Base-by-base conservation (phyloP, 2,113 vertebrate genomes). In the Cyprinodon variegatus region DNA sequence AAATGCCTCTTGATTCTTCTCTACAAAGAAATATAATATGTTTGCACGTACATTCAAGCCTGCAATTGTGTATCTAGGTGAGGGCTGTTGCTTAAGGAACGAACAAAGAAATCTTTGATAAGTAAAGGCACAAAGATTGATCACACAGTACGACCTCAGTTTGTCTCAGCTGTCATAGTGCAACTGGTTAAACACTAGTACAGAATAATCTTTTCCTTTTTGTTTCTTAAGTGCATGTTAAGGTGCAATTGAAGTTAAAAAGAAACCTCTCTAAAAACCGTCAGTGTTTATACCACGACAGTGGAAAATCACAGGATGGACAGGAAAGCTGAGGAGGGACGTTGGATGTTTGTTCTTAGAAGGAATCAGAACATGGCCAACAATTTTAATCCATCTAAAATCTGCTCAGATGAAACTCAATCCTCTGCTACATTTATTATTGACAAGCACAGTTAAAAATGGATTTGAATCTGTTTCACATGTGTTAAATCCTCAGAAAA, bases 311-410 rank as follows among this genome's bases (percentile, higher is more conserved):
- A 60, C 37, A 3, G 12, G 15, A 12, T 53, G 15, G 46, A 38
- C 11, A 29, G 15, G 36, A 53, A 3, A 65, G 57, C 45, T 39
- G n/a, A 64, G 12, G n/a, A 81, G 43, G 65, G 61, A 77, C 64
- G 63, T 17, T 59, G 15, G 10, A 68, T 64, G 20, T 77, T 9
- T 3, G 1, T 86, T 87, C 84, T 79, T 86, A 67, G 77, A 90
- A 86, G 74, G 50, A 85, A 85, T 70, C 59, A 5, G 65, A 70
- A 84, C 63, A 11, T 70, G 71, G 12, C 29, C 15, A 77, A 77
- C 38, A 50, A 72, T 70, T 82, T 68, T 88, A 86, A 92, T 83
- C 86, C 69, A 75, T 5, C 17, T 43, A 12, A 84, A 85, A 90
- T 82, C 66, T 84, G 63, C 65, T 82, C 53, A 15, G 81, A 85